Evolutionary conservation across 2,113 vertebrate genomes (phyloP), one percentile per base, ranked within the genome.

Genomic region (Actinemys pallida): DNA sequence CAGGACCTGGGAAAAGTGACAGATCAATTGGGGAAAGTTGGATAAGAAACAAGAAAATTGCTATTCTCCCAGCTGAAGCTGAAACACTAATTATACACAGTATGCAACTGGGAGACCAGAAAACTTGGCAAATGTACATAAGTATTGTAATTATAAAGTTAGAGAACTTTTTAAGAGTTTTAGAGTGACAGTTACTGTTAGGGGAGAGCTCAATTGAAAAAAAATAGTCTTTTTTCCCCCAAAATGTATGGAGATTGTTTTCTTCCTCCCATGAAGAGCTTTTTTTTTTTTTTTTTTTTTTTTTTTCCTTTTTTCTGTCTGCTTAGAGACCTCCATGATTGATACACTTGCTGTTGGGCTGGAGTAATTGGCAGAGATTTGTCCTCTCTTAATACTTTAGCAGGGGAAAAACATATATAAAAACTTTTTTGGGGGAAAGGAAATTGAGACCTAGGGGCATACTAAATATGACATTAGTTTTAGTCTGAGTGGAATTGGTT

Each of bases 221-320:
- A 17, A 17, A 13, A 12, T 3, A 50, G 50, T 50, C 50, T 6
- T 35, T 14, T 72, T 22, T 5, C 22, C 42, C 12, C 10, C 39
- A 45, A 8, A 25, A 45, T 45, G 22, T 76, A 29, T 88, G 75
- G 78, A 93, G 45, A 2, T 87, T 45, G 42, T 11, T 93, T 94
- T 94, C 5, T 2, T 92, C 11, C 88, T 86, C 56, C 86, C 20
- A 14, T 91, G 84, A 65, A 8, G 42, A 81, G 6, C 2, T 7
- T 78, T 91, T 90, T 91, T 75, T 47, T 45, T 90, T 91, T 75
- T 47, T 45, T 91, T 75, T 52, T 78, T 90, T 90, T 91, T 69
- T 47, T 47, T 91, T 75, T 52, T 17, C 88, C 86, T 45, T 45
- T 45, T 45, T 45, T 45, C 29, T 25, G 49, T 6, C 9, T 91